Evolutionary conservation across 2,888 invertebrate genomes (phyloP).

Genomic region (Pheosia tremula): DNA sequence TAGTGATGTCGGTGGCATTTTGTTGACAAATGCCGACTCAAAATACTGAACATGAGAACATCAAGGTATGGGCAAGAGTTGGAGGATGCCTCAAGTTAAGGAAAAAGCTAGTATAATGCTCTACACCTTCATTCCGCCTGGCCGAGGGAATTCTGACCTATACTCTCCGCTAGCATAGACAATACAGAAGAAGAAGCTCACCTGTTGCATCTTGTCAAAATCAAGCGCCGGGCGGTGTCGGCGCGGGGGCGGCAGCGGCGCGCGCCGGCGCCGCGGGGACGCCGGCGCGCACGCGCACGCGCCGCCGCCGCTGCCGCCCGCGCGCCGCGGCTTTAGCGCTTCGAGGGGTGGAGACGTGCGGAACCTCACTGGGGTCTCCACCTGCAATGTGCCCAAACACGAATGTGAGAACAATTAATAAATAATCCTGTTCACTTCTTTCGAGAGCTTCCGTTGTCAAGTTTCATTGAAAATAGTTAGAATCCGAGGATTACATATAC

Average conservation of each 20-base stretch:
- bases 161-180: background rate
- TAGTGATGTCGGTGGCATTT: too few species aligned
- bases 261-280: constrained; percentile 77
- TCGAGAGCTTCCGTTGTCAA: background rate
- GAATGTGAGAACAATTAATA: background rate
- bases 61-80: background rate
- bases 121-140: background rate
- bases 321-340: constrained; percentile 90
- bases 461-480: too few species aligned
- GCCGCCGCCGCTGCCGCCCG: constrained; percentile 65
- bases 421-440: too few species aligned
- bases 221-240: constrained; percentile 94
- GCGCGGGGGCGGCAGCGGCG: constrained; percentile 68
- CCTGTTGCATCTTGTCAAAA: constrained; percentile 99
- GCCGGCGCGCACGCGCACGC: constrained; percentile 75
- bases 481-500: too few species aligned
- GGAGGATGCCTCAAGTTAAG: background rate
- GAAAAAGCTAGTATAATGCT: background rate
- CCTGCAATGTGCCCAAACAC: constrained; percentile 65
- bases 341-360: constrained; percentile 96
- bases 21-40: too few species aligned
- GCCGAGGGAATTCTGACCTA: background rate
- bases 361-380: constrained; percentile 93
- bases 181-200: constrained; percentile 54
- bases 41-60: too few species aligned